These are phyloP conservation scores for Micromesistius poutassou DNA, from an alignment of 2,797 vertebrate species.

Conservation along the genomic window DNA sequence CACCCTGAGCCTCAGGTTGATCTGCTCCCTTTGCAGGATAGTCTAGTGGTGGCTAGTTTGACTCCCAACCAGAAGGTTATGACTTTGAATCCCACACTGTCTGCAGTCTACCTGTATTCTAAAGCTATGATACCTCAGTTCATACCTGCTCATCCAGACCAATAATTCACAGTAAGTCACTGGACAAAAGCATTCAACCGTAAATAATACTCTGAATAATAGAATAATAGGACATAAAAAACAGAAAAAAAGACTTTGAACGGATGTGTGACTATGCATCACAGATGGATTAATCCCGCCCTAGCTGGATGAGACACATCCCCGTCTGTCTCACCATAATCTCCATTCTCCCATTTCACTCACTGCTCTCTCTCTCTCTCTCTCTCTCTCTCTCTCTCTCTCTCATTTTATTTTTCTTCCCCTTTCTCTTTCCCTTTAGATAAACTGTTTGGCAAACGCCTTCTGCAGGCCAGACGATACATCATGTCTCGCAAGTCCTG, in stretches of 20 bases:
- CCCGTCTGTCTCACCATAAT: neutral
- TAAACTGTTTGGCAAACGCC: conserved; percentile 86
- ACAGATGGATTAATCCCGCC: neutral
- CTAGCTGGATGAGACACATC: neutral
- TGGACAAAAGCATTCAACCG: neutral
- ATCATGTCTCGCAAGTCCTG: conserved; percentile 90
- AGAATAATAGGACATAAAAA: neutral
- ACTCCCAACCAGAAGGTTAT: neutral
- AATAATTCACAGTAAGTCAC: neutral
- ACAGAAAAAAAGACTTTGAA: neutral
- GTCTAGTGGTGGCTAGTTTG: too few species aligned
- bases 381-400: conserved; percentile 4
- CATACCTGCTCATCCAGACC: neutral
- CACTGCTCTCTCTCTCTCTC: neutral
- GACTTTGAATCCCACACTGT: neutral
- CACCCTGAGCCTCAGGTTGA: neutral
- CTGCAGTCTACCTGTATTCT: neutral
- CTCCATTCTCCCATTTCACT: neutral
- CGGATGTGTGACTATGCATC: neutral
- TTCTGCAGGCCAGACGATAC: conserved; percentile 85
- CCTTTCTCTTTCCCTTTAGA: conserved; percentile 54
- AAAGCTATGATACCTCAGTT: neutral
- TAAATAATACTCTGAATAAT: neutral
- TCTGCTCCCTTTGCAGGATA: neutral
- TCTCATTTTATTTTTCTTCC: neutral